phyloP scores from a whole-genome alignment of 2,113 vertebrate genomes.

The Ctenomys sociabilis region DNA sequence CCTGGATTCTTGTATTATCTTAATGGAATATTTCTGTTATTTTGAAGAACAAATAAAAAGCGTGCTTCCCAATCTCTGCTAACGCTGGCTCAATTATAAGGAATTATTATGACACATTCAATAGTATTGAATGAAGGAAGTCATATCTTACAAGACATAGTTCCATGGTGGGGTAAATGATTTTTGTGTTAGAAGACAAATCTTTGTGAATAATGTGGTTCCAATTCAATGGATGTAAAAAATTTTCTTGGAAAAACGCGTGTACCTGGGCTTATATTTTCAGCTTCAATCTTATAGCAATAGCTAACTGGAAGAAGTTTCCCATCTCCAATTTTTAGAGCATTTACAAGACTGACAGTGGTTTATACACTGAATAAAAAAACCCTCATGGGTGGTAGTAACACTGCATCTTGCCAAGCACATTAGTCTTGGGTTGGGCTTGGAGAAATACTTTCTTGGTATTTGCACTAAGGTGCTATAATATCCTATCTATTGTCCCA shows the following conservation, averaged over 20 bases:
- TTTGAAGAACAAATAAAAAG: slow-evolving; percentile 26
- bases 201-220: background rate
- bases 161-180: background rate
- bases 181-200: background rate
- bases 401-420: background rate
- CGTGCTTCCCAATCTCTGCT: background rate
- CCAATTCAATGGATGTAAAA: background rate
- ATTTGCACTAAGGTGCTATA: background rate
- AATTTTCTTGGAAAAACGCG: background rate
- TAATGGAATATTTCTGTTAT: slow-evolving; percentile 15
- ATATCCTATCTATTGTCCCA: background rate
- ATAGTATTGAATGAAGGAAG: background rate
- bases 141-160: background rate
- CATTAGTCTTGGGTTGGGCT: background rate
- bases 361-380: background rate
- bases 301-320: background rate
- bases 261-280: background rate
- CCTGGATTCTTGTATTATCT: background rate
- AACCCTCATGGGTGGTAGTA: background rate
- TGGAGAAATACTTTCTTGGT: background rate
- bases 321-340: background rate
- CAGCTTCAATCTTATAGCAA: background rate
- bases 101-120: background rate
- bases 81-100: slow-evolving; percentile 18
- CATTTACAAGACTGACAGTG: background rate